Base-by-base conservation (phyloP, 53 echinoderm and acorn worm genomes). In the Echinarachnius parma region DNA sequence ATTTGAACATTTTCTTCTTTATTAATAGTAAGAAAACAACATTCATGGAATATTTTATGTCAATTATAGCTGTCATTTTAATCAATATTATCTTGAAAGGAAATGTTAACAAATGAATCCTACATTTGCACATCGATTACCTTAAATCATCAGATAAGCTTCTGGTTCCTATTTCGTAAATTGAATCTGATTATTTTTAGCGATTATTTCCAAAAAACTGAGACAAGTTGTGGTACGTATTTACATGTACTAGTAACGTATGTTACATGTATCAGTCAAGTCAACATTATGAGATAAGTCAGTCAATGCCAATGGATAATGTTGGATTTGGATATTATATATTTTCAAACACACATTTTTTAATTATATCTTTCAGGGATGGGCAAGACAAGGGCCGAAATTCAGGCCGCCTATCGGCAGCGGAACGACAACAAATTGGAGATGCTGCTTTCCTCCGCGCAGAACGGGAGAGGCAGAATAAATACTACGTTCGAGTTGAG, bases 321-420 rank as follows among this genome's bases (percentile, higher is more conserved):
- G 1, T 34, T 59, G 11, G 4, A 14, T 27, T 59, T 57, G 25
- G n/a, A n/a, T n/a, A n/a, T n/a, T n/a, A n/a, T n/a, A 57, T 60
- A 60, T 32, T 31, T 26, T 32, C 9, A 60, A 11, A 25, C 20
- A 7, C 14, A 14, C 9, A 15, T 60, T 33, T n/a, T 60, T 1
- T 28, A 14, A 7, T 33, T 2, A 34, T 60, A 34, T 60, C 30
- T 60, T 29, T 21, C 52, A 60, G 61, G 21, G 19, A 34, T 60
- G 61, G 61, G 34, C 61, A 60, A 60, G 61, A 60, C 61, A 34
- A 0, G 35, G 61, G 61, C 61, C n/a, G 61, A 76, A 47, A 76
- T 61, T 21, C 77, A 76, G 48, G 77, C 77, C 44, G 77, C 77
- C 35, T 76, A 77, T 32, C 49, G 62, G 22, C 61, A 77, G 25